Conservation (phyloP, 1,140 invertebrate species). For the Leptopilina clavipes region DNA sequence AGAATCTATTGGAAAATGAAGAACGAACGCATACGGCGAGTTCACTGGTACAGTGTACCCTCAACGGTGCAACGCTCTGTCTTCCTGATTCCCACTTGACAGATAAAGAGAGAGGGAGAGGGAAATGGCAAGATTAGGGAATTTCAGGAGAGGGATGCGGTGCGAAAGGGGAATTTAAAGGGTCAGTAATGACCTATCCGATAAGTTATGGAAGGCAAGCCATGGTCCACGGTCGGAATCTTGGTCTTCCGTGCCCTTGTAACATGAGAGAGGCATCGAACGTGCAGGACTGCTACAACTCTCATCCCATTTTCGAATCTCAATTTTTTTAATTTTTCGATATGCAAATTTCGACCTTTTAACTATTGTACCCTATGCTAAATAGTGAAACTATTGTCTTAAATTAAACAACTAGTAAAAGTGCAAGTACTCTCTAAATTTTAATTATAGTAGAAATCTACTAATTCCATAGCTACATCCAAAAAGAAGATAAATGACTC, state of each 20-base stretch:
- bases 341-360: no score
- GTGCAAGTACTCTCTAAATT: no score
- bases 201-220: slow-evolving; percentile 51
- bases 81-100: slow-evolving; percentile 67
- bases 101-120: not conserved
- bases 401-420: no score
- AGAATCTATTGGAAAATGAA: slow-evolving; percentile 47
- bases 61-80: slow-evolving; percentile 71
- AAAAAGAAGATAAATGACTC: no score
- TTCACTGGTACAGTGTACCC: slow-evolving; percentile 75
- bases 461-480: no score
- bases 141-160: slow-evolving; percentile 18
- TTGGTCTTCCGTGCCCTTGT: slow-evolving; percentile 30
- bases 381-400: no score
- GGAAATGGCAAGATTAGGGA: slow-evolving; percentile 2
- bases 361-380: no score
- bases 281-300: not conserved
- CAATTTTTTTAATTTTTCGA: no score
- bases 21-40: slow-evolving; percentile 60
- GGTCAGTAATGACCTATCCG: slow-evolving; percentile 62
- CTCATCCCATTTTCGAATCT: no score
- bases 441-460: no score
- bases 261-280: slow-evolving; percentile 7
- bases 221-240: slow-evolving; percentile 32
- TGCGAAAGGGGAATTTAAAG: slow-evolving; percentile 41